Evolutionary conservation across 2,113 vertebrate species (phyloP).

Genomic region (Nannospalax galili): DNA sequence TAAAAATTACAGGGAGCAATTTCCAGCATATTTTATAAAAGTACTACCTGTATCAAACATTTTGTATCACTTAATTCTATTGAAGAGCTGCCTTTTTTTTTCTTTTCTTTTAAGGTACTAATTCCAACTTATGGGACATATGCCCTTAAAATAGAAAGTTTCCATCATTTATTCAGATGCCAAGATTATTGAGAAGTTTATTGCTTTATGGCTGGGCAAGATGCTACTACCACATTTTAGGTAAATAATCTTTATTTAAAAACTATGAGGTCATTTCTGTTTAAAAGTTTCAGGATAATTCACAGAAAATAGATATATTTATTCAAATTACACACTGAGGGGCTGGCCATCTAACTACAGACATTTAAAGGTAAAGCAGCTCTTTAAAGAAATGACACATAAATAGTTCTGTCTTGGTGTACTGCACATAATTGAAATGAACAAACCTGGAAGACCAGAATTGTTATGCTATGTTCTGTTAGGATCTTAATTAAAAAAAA

Average conservation of each 20-base stretch:
- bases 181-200: conserved; percentile 78
- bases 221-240: conserved; percentile 65
- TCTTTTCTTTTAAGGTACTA: conserved; percentile 64
- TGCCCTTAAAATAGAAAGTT: conserved; percentile 76
- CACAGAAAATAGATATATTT: conserved; percentile 76
- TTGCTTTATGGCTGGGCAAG: conserved; percentile 73
- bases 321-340: conserved; percentile 73
- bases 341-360: conserved; percentile 57
- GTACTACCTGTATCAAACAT: conserved; percentile 85
- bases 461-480: conserved; percentile 85
- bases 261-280: conserved; percentile 74
- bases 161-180: conserved; percentile 70
- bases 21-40: conserved; percentile 84
- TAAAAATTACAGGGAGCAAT: conserved; percentile 83
- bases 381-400: conserved; percentile 85
- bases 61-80: conserved; percentile 80
- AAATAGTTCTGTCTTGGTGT: conserved; percentile 72
- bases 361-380: conserved; percentile 82
- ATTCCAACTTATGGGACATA: conserved; percentile 69
- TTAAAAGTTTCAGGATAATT: conserved; percentile 73
- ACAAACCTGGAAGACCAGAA: conserved; percentile 85
- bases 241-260: conserved; percentile 75
- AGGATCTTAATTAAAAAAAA: conserved; percentile 76
- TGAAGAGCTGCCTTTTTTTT: conserved; percentile 84
- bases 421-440: conserved; percentile 79